Evolutionary conservation across 2,888 invertebrate species (phyloP), one percentile per base, ranked within the genome.

Genomic region (Boloria euphrosyne): DNA sequence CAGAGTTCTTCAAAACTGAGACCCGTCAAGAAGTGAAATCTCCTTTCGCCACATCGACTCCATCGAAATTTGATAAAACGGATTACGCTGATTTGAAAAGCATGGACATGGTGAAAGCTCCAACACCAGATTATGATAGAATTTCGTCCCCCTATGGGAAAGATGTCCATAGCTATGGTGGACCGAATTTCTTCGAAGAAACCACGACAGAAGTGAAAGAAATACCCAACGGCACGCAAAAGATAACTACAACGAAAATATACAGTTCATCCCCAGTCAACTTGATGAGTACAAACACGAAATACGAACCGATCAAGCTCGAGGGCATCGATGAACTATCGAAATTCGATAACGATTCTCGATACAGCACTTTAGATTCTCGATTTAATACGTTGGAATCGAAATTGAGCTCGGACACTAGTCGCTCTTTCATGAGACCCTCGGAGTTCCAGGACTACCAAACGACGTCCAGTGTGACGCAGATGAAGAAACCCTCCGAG

Each of bases 191-290:
- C 70, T 87, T 84, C 78, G 92, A 93, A 55, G 93, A 93, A 75
- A 92, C 92, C 0, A 92, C 86, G 0, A 93, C 93, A 0, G 94
- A 94, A 64, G 92, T 90, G 0, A 93, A 93, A 67, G 88, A 90
- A 46, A 87, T 93, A 53, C 94, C 94, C 0, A 93, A 93, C 46
- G 93, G 93, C 0, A 93, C 92, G 0, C 87, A 93, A 57, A 93
- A 93, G 67, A 88, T 93, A 0, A 92, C 93, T 0, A 93, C 93
- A 0, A 93, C 93, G 0, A 93, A 93, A 65, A 89, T 93, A 0
- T 93, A 93, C 77, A 92, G 93, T 65, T 93, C 93, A 0, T 93
- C 93, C 0, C 93, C 93, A 0, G 93, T 93, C 1, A 93, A 93
- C 61, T 77, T 93, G 10, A 92, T 87, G 0, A 91, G 86, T 4